A percentile compares a stretch with the other conserved stretches of the same genome.
These are phyloP conservation scores for Philonicus albiceps DNA, from an alignment of 2,888 invertebrate genomes.

Conservation along the genomic window DNA sequence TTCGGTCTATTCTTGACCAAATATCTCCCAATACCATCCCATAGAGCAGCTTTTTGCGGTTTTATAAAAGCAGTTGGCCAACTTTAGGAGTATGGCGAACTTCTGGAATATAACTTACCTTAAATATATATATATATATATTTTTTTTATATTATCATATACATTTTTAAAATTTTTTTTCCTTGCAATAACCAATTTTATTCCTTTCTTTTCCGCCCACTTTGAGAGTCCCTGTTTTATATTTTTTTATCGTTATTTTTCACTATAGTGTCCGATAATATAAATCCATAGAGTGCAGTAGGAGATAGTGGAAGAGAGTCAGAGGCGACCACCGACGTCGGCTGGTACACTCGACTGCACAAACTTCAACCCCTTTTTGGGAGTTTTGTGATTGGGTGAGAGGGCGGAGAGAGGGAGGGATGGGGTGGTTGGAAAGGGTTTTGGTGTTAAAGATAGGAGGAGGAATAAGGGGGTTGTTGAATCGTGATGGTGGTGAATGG, in stretches of 20 bases:
- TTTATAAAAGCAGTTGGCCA: not conserved
- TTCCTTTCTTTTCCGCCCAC: conserved; percentile 47
- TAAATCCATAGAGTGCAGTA: conserved; percentile 38
- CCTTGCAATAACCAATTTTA: conserved; percentile 44
- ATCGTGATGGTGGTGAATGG: conserved; percentile 44
- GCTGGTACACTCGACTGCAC: conserved; percentile 35
- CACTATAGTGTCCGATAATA: conserved; percentile 39
- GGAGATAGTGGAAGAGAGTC: conserved; percentile 40
- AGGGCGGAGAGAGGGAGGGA: no score
- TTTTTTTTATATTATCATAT: not conserved
- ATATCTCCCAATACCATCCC: conserved; percentile 4
- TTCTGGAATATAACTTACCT: not conserved
- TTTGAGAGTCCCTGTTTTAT: conserved; percentile 44
- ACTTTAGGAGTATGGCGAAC: not conserved
- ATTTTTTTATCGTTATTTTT: conserved; percentile 40
- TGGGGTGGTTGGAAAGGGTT: no score
- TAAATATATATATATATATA: not conserved
- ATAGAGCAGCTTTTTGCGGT: not conserved
- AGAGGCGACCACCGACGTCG: conserved; percentile 41
- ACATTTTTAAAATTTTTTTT: no score
- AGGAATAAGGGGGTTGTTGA: no score
- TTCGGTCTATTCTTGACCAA: not conserved
- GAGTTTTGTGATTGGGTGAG: not conserved
- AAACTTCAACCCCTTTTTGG: conserved; percentile 26
- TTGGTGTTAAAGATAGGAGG: not conserved